These are phyloP conservation scores for Suricata suricatta DNA, from an alignment of 2,113 vertebrate species.

Conservation along the genomic window DNA sequence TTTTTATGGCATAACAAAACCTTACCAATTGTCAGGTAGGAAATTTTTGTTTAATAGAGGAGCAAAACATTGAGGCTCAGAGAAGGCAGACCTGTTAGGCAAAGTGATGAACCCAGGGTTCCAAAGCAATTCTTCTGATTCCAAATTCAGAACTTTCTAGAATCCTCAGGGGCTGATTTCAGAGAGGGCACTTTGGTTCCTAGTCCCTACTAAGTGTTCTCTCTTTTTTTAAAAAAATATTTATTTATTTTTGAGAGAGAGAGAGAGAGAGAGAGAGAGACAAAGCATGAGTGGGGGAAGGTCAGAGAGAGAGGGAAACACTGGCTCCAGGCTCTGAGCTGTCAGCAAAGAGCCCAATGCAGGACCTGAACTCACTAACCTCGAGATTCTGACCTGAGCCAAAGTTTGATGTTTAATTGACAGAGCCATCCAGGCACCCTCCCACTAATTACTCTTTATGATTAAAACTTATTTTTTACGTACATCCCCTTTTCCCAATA, in stretches of 20 bases:
- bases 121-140: not conserved
- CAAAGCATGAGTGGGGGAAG: too few species aligned
- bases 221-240: not conserved
- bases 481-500: not conserved
- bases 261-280: too few species aligned
- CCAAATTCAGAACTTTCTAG: not conserved
- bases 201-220: not conserved
- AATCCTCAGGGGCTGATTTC: not conserved
- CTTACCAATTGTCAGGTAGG: not conserved
- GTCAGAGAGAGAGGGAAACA: too few species aligned
- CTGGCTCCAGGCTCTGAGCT: too few species aligned
- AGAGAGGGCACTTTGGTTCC: not conserved
- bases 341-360: too few species aligned
- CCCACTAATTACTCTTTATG: not conserved
- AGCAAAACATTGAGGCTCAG: not conserved
- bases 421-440: too few species aligned
- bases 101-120: not conserved
- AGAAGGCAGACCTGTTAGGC: not conserved
- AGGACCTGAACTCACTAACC: too few species aligned
- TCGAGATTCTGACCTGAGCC: too few species aligned
- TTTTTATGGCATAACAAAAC: not conserved
- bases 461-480: not conserved
- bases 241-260: too few species aligned
- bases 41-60: not conserved
- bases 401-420: too few species aligned